A percentile compares a stretch with the other conserved stretches of the same genome.
Conservation (phyloP, 2,797 vertebrate species). For the Prunella strophiata region DNA sequence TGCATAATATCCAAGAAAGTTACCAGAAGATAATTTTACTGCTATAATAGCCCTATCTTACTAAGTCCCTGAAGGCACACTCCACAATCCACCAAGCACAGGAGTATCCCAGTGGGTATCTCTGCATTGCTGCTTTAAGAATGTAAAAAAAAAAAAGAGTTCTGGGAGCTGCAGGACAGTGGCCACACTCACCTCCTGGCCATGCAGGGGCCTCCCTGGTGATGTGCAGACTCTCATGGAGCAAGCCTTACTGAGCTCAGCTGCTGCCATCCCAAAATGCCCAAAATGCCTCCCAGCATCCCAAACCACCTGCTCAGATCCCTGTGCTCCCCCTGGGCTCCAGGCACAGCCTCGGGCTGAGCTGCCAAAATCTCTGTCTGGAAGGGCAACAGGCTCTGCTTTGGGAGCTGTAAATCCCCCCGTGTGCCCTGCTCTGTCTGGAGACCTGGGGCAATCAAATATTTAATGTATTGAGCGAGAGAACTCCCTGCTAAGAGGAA, state of each 20-base stretch:
- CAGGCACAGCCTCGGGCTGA: neutral
- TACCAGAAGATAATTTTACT: slow-evolving; percentile 42
- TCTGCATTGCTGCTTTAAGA: neutral
- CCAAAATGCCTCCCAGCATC: neutral
- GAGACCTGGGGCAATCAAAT: slow-evolving; percentile 40
- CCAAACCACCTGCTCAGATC: neutral
- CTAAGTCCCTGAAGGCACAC: slow-evolving; percentile 9
- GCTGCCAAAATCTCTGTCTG: neutral
- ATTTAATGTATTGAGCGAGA: slow-evolving; percentile 34
- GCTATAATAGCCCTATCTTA: neutral
- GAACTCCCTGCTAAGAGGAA: slow-evolving; percentile 23
- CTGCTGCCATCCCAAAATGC: neutral
- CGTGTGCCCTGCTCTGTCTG: neutral
- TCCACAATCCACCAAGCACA: slow-evolving; percentile 17
- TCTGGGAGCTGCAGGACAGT: neutral
- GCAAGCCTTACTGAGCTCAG: neutral
- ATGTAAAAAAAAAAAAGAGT: neutral
- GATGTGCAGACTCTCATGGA: neutral
- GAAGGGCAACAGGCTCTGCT: neutral
- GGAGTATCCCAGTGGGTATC: neutral
- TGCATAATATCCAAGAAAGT: slow-evolving; percentile 3
- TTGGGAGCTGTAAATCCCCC: neutral
- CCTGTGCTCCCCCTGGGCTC: fast-evolving
- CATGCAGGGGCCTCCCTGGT: neutral
- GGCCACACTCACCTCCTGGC: neutral